Base-by-base conservation (phyloP, 1,140 invertebrate species). In the Eufriesea mexicana region DNA sequence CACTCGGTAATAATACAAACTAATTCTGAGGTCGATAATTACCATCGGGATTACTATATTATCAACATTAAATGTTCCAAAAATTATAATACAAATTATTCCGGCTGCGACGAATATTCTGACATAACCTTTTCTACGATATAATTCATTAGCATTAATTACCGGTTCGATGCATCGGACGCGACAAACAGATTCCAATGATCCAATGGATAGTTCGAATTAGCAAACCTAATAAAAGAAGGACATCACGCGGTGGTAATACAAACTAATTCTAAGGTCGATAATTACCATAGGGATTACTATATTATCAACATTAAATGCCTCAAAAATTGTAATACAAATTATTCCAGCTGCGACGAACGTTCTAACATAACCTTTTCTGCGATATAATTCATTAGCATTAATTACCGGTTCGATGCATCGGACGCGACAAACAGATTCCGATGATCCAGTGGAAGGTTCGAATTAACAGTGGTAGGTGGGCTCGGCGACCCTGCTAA, bases 401-500 rank as follows among this genome's bases (percentile, higher is more conserved):
- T 66, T 75, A 67, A 68, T 82, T 76, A 67, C 18, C 2, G 61
- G 8, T 35, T 45, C 18, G 5, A 75, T 66, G 47, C 49, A 18
- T 47, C 61, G 25, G 51, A 28, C 71, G 51, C 23, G 67, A 57
- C 75, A 67, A 85, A 64, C 61, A 54, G 55, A 70, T 79, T 79
- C 25, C 71, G 47, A 79, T 86, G 77, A 86, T 86, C 62, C 73
- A 61, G 75, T 83, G 73, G 62, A 62, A 47, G 68, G 59, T 72
- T 82, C 23, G 61, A 86, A 87, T 83, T 75, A 77, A 75, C 51
- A 54, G 72, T 49, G 49, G 45, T n/a, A 23, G 76, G 71, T 47
- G 62, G 73, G 20, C 79, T 72, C 84, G 18, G 35, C 67, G 71
- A 70, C n/a, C 75, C 82, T 71, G 68, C 45, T 90, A 90, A 90